phyloP scores from a whole-genome alignment of 2,888 invertebrate genomes.

The Herminia tarsipennalis region DNA sequence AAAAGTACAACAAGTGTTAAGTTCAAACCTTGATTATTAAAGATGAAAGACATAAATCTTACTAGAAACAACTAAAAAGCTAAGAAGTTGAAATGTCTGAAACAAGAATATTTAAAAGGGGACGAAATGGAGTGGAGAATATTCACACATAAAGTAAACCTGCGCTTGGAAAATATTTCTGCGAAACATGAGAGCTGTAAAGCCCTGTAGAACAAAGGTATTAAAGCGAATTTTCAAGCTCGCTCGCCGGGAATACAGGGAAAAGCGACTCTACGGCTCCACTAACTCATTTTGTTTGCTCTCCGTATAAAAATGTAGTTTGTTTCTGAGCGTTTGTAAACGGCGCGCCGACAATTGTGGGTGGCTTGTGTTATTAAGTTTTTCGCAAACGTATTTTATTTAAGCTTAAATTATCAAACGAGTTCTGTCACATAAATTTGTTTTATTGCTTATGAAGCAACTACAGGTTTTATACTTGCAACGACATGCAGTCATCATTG shows the following conservation, averaged over 20 bases:
- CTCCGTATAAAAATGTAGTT: constrained; percentile 80
- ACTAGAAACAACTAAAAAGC: constrained; percentile 1
- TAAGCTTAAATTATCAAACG: constrained; percentile 55
- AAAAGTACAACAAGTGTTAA: no score
- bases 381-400: constrained; percentile 53
- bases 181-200: constrained; percentile 74
- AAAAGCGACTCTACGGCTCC: constrained; percentile 74
- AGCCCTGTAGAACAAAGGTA: constrained; percentile 82
- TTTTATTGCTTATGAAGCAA: constrained; percentile 9
- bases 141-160: constrained; percentile 67
- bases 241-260: constrained; percentile 67
- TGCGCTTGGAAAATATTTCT: constrained; percentile 66
- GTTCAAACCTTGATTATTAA: not conserved
- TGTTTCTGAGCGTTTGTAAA: constrained; percentile 70
- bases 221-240: constrained; percentile 82
- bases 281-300: constrained; percentile 81
- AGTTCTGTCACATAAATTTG: constrained; percentile 40
- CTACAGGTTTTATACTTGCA: constrained; percentile 2
- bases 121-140: constrained; percentile 57
- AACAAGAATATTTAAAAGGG: constrained; percentile 43
- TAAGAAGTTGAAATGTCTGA: constrained; percentile 23
- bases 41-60: not conserved
- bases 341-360: constrained; percentile 55
- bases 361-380: constrained; percentile 61
- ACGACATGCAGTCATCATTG: constrained; percentile 1